Conservation (phyloP, 2,113 vertebrate genomes). For the Neotragus pygmaeus region DNA sequence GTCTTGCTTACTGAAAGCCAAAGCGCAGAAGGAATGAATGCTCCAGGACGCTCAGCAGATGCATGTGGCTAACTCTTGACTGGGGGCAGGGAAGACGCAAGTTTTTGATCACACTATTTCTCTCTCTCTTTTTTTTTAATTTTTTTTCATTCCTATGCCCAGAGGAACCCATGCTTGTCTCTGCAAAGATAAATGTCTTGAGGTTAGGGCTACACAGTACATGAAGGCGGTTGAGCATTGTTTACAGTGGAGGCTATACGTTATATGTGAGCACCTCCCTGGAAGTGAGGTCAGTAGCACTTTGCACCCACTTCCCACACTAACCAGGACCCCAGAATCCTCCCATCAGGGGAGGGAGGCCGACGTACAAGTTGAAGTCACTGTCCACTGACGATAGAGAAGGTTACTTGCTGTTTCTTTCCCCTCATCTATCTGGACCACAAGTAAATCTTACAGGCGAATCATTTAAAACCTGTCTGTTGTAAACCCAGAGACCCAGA, state of each 20-base stretch:
- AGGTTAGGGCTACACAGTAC: neutral
- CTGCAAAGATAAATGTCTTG: neutral
- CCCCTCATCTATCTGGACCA: neutral
- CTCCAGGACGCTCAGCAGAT: neutral
- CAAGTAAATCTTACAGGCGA: neutral
- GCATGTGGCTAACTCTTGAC: neutral
- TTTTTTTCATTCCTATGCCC: neutral
- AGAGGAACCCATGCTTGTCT: neutral
- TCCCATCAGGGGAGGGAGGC: neutral
- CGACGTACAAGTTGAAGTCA: neutral
- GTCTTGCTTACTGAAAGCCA: neutral
- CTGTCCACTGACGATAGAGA: neutral
- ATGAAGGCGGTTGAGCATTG: neutral
- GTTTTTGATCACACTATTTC: neutral
- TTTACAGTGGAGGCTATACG: neutral
- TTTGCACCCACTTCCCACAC: fast-evolving
- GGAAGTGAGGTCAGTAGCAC: neutral
- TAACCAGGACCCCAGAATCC: neutral
- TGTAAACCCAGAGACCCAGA: neutral
- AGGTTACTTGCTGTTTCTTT: neutral
- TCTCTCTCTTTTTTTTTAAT: neutral
- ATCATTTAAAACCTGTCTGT: neutral
- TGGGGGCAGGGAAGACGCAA: neutral
- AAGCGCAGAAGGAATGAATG: neutral
- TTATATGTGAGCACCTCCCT: neutral